Percentiles rank a stretch among this genome's conserved stretches.
Evolutionary conservation across 2,888 invertebrate genomes (phyloP).

Genomic region (Rhamphomyia laevipes): DNA sequence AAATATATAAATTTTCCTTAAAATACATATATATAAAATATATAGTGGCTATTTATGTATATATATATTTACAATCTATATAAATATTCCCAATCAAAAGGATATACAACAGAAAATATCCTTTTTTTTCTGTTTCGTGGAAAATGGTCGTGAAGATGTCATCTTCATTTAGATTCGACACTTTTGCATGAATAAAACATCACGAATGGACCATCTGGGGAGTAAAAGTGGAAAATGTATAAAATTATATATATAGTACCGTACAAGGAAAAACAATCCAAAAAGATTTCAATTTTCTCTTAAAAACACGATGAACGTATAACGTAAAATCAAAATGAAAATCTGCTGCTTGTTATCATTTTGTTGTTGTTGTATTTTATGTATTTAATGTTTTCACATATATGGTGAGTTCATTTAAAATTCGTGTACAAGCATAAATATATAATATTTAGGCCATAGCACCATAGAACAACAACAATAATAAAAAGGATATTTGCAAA

Average conservation of each 20-base stretch:
- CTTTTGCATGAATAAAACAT: not conserved
- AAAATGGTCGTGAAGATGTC: not conserved
- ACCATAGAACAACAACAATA: not conserved
- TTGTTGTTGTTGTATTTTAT: too few relatives aligned
- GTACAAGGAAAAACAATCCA: too few relatives aligned
- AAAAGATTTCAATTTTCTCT: too few relatives aligned
- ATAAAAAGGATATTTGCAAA: not conserved
- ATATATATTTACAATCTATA: too few relatives aligned
- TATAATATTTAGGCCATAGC: not conserved
- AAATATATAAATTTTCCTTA: too few relatives aligned
- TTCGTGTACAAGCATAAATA: slow-evolving; percentile 1
- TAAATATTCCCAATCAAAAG: too few relatives aligned
- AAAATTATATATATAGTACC: too few relatives aligned
- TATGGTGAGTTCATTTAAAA: not conserved
- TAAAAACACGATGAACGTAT: not conserved
- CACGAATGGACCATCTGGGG: not conserved
- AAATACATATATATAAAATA: too few relatives aligned
- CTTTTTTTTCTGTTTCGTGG: not conserved
- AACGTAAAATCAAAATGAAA: not conserved
- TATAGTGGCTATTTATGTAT: too few relatives aligned
- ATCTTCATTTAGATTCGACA: not conserved
- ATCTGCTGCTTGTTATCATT: too few relatives aligned
- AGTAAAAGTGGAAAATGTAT: not conserved
- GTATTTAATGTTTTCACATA: too few relatives aligned
- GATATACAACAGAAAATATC: too few relatives aligned